Base-by-base conservation (phyloP, 1,140 invertebrate genomes). In the Bombus confusus region DNA sequence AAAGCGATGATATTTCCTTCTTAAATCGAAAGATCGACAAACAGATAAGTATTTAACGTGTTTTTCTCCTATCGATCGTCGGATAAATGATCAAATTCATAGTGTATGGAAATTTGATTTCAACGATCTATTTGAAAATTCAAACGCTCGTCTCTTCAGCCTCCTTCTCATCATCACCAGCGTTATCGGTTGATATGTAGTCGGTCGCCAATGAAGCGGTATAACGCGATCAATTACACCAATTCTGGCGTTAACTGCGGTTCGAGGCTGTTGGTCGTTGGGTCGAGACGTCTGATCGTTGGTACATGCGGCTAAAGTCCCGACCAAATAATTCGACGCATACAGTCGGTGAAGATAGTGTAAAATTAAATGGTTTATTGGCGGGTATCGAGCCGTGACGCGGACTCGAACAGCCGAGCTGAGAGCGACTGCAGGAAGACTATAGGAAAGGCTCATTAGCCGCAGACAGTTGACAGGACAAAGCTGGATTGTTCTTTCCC, bases 401-500 rank as follows among this genome's bases (percentile, higher is more conserved):
- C 47, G 8, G 66, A 12, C 62, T 34, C 37, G 52, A 75, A 31
- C 78, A 59, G 52, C 41, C 47, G 52, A 41, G 72, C 37, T 64
- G 68, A 75, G 31, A 83, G 69, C 31, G 73, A 72, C 73, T 71
- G 69, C 59, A 86, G 79, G 88, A 87, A 90, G 85, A 74, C 80
- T 73, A 47, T 68, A 87, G 69, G 77, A 86, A 71, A 80, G 88
- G 87, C 87, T 91, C 91, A 88, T 91, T 91, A 91, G 74, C 78
- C 74, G 80, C n/a, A 68, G 69, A 86, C 88, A 81, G 86, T 78
- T 89, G 90, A 90, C 85, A 90, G 89, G 80, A 91, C 91, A 91
- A 91, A 91, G 91, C 88, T 72, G 84, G 86, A 91, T 90, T 80
- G 82, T 72, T 81, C 74, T 80, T 66, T 68, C 39, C 72, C 37